phyloP scores from a whole-genome alignment of 1,140 invertebrate species.

The Drosophila repleta region DNA sequence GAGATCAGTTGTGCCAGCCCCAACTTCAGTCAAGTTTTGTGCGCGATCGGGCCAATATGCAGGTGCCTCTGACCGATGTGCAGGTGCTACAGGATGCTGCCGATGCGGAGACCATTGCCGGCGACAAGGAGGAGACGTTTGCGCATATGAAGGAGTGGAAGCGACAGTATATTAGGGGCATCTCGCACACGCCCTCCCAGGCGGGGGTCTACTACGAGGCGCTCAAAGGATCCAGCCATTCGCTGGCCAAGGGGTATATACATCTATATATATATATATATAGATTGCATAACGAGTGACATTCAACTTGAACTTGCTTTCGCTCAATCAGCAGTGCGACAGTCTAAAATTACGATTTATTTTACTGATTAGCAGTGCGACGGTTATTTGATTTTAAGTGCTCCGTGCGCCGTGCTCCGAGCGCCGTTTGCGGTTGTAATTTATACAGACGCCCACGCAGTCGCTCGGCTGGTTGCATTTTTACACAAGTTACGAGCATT shows the following conservation, averaged over 20 bases:
- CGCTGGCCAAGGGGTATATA: conserved; percentile 63
- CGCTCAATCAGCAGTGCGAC: conserved; percentile 27
- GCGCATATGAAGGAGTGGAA: conserved; percentile 70
- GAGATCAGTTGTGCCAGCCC: conserved; percentile 8
- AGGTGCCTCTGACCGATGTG: conserved; percentile 71
- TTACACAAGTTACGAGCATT: conserved; percentile 51
- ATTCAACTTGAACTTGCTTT: conserved; percentile 80
- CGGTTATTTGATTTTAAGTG: conserved; percentile 55
- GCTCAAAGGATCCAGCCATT: conserved; percentile 75
- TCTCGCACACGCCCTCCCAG: conserved; percentile 75
- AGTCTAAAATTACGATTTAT: conserved; percentile 50
- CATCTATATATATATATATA: too few relatives aligned
- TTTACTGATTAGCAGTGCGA: conserved; percentile 67
- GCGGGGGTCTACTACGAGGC: conserved; percentile 80
- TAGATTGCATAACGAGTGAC: conserved; percentile 25
- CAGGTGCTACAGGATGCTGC: conserved; percentile 64
- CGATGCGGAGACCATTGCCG: conserved; percentile 46
- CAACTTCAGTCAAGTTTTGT: conserved; percentile 50
- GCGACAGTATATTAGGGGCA: conserved; percentile 76
- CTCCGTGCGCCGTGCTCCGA: conserved; percentile 44
- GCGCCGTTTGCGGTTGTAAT: conserved; percentile 71
- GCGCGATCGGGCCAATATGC: conserved; percentile 52
- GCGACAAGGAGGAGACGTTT: conserved; percentile 64
- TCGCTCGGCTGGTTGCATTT: conserved; percentile 42
- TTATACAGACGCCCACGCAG: conserved; percentile 62